Evolutionary conservation across 2,797 vertebrate genomes (phyloP), one percentile per base, ranked within the genome.

Genomic region (Chelonia mydas): DNA sequence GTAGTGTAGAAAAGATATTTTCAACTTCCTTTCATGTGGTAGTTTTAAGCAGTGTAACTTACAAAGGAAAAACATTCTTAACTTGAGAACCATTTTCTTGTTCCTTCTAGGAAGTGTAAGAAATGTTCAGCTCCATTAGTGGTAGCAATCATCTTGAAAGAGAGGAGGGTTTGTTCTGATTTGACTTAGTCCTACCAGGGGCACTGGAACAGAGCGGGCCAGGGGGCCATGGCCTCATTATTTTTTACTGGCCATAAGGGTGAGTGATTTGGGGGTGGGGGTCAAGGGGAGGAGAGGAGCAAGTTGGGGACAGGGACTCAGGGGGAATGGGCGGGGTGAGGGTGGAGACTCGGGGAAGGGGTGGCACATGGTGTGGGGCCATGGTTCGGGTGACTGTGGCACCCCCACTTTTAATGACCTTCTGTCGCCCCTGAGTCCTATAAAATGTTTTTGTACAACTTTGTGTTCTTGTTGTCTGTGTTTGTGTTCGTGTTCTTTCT

Each of bases 1-100:
- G 45, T 33, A 55, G 54, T 61, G 86, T 12, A 88, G 83, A 81
- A 94, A 96, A 94, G 95, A 91, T 33, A 92, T 28, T 0, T 78
- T 54, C 59, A 5, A 33, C 79, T 87, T 89, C 45, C 92, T 93
- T 83, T 89, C 31, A 86, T 57, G 28, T 55, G 77, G 10, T 6
- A 90, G 27, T 76, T 81, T 95, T 31, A 55, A 61, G 33, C 50
- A 81, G 45, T 45, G 16, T 8, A 76, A 59, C 68, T 93, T 79
- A 92, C 76, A 92, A 81, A 90, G 83, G 37, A 57, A 88, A 81
- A 19, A 1, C 4, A 0, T 6, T 41, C n/a, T 81, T 84, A 86
- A 94, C 76, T 31, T 6, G 78, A 88, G 55, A 83, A 53, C 27
- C 0, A 0, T 81, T 83, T 90, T 88, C 85, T 81, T 0, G 0